phyloP scores from a whole-genome alignment of 2,113 vertebrate species.

The Strix aluco region DNA sequence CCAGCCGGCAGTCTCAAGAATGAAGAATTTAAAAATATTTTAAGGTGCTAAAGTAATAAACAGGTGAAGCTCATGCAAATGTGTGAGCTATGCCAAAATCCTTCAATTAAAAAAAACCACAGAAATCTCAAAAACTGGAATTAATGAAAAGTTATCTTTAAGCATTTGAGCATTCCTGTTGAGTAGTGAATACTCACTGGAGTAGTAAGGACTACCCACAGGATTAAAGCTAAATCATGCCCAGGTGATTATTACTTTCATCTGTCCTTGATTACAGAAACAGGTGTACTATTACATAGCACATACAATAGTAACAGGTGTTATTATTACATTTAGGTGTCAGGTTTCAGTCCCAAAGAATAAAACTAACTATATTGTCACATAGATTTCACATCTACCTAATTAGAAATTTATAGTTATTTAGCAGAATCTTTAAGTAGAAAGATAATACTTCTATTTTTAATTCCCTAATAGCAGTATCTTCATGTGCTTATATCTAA shows the following conservation, averaged over 20 bases:
- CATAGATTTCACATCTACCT: background rate
- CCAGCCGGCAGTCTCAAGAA: background rate
- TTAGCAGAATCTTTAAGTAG: background rate
- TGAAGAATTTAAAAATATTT: background rate
- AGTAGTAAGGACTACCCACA: background rate
- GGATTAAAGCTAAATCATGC: background rate
- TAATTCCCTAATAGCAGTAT: background rate
- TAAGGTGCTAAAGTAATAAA: background rate
- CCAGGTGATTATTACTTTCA: background rate
- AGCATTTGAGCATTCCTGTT: background rate
- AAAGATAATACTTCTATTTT: slow-evolving; percentile 10
- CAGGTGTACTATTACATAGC: background rate
- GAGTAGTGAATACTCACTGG: background rate
- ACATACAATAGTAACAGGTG: too few relatives aligned
- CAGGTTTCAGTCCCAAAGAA: background rate
- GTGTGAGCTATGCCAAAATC: background rate
- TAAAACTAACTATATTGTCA: background rate
- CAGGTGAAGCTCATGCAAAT: background rate
- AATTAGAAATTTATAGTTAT: background rate
- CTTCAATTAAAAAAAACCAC: background rate
- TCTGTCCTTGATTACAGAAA: background rate
- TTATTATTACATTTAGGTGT: background rate
- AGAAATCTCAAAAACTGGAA: background rate
- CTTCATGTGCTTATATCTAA: background rate
- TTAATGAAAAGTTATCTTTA: background rate